Percentiles rank a stretch among this genome's conserved stretches.
These are phyloP conservation scores for Aporrectodea caliginosa DNA, from an alignment of 1,140 invertebrate genomes.

Conservation along the genomic window DNA sequence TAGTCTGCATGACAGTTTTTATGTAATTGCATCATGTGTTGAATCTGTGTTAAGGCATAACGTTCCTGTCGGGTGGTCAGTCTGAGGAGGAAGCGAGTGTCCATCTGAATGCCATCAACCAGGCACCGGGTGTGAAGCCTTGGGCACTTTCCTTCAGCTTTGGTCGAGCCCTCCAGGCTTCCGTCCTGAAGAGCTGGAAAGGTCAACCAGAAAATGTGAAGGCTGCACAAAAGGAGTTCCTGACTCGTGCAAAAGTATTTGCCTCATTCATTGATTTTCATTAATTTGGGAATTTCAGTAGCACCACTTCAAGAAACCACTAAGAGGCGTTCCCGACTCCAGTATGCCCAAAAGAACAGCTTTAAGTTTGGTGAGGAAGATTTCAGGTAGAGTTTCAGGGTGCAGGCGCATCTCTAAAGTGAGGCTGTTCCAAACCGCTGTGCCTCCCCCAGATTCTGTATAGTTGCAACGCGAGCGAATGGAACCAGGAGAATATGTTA, in stretches of 20 bases:
- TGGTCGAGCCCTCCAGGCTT: constrained; percentile 80
- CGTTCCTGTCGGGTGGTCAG: constrained; percentile 93
- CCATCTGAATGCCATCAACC: constrained; percentile 92
- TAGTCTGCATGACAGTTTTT: too few species aligned
- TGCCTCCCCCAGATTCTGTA: neutral
- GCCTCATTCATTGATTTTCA: neutral
- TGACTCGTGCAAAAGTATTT: constrained; percentile 70
- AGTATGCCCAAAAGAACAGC: too few species aligned
- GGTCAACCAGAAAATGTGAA: constrained; percentile 81
- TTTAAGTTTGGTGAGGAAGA: too few species aligned
- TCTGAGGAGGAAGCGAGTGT: constrained; percentile 93
- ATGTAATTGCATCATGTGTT: neutral
- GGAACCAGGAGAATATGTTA: neutral
- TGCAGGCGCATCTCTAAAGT: too few species aligned
- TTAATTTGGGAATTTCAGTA: neutral
- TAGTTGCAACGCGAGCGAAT: neutral
- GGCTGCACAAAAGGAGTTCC: constrained; percentile 80
- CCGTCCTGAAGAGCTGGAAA: constrained; percentile 84
- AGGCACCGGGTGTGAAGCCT: constrained; percentile 68
- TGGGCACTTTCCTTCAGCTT: constrained; percentile 96
- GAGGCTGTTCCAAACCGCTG: neutral
- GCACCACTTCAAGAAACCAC: neutral
- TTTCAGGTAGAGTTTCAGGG: too few species aligned
- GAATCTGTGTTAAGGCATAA: constrained; percentile 66
- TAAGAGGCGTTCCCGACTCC: too few species aligned